Evolutionary conservation across 2,888 invertebrate genomes (phyloP).

Genomic region (Andrena marginata): DNA sequence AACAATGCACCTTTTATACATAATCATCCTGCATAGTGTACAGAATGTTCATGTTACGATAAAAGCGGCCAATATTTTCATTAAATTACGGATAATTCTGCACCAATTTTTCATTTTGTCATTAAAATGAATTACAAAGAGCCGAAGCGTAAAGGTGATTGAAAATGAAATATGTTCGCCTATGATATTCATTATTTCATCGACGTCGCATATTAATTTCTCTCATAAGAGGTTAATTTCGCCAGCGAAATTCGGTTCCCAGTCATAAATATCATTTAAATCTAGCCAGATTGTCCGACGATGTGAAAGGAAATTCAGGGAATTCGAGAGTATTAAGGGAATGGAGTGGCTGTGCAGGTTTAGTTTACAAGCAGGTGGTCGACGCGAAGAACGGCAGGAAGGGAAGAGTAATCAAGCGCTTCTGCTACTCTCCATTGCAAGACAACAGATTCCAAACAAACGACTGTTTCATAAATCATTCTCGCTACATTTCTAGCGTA

Average conservation of each 20-base stretch:
- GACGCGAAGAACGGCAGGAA: conserved; percentile 30
- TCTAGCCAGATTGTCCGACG: conserved; percentile 35
- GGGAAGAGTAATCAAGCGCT: conserved; percentile 61
- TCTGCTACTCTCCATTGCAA: conserved; percentile 46
- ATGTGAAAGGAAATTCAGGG: conserved; percentile 53
- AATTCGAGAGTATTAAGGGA: conserved; percentile 51
- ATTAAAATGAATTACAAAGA: background rate
- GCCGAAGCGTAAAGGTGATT: background rate
- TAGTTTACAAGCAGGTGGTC: conserved; percentile 35
- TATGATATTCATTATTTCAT: background rate
- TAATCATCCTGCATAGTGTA: too few species aligned
- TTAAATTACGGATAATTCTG: background rate
- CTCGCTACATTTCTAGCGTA: conserved; percentile 50
- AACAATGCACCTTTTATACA: too few species aligned
- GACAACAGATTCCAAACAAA: conserved; percentile 59
- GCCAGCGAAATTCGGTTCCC: conserved; percentile 5
- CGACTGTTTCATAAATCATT: conserved; percentile 63
- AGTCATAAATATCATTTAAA: conserved; percentile 45
- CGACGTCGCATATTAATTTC: background rate
- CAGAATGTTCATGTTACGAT: too few species aligned
- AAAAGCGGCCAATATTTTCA: background rate
- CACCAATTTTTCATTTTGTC: too few species aligned
- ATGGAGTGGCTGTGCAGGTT: conserved; percentile 33
- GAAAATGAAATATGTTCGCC: background rate
- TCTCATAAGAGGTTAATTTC: conserved; percentile 30